Evolutionary conservation across 2,797 vertebrate species (phyloP), one percentile per base, ranked within the genome.

Genomic region (Morus bassanus): DNA sequence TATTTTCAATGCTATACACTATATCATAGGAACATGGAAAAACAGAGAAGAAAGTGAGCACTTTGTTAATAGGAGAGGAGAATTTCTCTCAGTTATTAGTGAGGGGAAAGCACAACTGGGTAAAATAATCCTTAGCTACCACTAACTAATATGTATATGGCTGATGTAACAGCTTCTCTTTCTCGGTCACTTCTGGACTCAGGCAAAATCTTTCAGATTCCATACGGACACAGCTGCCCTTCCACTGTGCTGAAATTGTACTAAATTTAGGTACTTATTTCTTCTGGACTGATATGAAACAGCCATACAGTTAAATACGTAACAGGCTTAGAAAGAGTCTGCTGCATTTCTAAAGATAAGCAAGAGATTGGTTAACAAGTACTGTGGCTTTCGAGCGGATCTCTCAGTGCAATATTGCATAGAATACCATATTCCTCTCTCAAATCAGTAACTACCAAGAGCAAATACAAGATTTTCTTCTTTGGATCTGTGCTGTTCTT

Each of bases 261-360:
- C 78, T 81, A 93, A 91, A 85, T 86, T 85, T 93, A 87, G 87
- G 73, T 24, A 48, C 35, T 85, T 93, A 19, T 31, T 86, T 87
- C 77, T 89, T 83, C 72, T 69, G 90, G 54, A 25, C 53, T 87
- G 54, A 65, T 60, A 33, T 5, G 24, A 74, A 87, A 59, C 48
- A 84, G 85, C 65, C 65, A 37, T 19, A 16, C 17, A 56, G 39
- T 48, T 67, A 54, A 81, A 65, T 13, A 73, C 22, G 4, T n/a
- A 65, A 18, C 27, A 48, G n/a, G 46, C 28, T 80, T 13, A 11
- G 50, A 45, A 33, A 43, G 41, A 35, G 23, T 15, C 50, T 89
- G 88, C 45, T 75, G 51, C 43, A 27, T 59, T 93, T 83, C 85
- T 63, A 4, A 68, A 59, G 39, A 45, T 7, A 39, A 85, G 18